Evolutionary conservation across 2,888 invertebrate genomes (phyloP).

Genomic region (Watsonalla cultraria): DNA sequence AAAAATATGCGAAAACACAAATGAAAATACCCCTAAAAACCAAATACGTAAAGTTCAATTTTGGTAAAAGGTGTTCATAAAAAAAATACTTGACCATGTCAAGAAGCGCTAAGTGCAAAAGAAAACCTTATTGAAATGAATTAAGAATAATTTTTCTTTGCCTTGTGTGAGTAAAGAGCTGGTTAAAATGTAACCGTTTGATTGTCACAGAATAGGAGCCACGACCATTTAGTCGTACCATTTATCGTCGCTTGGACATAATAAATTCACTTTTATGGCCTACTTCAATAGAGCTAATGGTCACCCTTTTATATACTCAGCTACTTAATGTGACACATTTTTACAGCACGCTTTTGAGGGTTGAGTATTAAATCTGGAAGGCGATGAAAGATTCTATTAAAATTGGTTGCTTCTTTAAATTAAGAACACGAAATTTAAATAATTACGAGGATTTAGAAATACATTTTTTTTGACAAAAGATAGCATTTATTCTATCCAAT

Average conservation of each 20-base stretch:
- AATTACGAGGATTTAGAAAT: no score
- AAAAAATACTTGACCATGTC: not conserved
- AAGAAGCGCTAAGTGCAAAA: not conserved
- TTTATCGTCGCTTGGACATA: conserved; percentile 54
- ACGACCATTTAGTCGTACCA: conserved; percentile 37
- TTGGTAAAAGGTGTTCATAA: not conserved
- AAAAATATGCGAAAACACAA: not conserved
- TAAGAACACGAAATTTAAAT: no score
- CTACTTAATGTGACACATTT: conserved; percentile 28
- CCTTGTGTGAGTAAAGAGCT: conserved; percentile 15
- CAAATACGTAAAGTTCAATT: not conserved
- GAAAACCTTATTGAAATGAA: not conserved
- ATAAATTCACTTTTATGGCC: conserved; percentile 71
- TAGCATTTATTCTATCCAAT: no score
- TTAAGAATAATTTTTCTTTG: conserved; percentile 1
- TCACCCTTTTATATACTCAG: conserved; percentile 37
- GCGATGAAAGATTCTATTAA: not conserved
- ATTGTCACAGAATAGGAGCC: conserved; percentile 29
- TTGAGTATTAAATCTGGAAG: not conserved
- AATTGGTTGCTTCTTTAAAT: no score
- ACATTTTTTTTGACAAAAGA: no score
- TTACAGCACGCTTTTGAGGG: conserved; percentile 19
- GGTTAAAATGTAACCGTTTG: conserved; percentile 18
- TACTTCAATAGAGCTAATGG: conserved; percentile 43
- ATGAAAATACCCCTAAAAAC: not conserved